A percentile compares a stretch with the other conserved stretches of the same genome.
Evolutionary conservation across 2,797 vertebrate genomes (phyloP).

Genomic region (Melanitta fusca): DNA sequence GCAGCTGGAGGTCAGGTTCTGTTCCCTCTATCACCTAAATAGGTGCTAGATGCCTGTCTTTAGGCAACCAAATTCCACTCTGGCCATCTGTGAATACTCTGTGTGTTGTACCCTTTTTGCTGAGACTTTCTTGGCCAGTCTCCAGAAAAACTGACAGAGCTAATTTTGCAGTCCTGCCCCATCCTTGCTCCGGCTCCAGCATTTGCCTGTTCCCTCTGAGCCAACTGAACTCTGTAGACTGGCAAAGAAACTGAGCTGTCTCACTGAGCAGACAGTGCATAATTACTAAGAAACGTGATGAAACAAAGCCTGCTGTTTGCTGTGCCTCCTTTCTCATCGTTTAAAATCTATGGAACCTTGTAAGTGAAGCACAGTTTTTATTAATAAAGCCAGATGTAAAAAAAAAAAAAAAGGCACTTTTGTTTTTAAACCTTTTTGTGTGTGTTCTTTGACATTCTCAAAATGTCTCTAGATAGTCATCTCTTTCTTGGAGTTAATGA

Average conservation of each 20-base stretch:
- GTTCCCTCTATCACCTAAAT: background rate
- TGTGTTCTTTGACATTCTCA: background rate
- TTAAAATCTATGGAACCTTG: background rate
- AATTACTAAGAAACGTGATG: background rate
- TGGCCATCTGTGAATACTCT: background rate
- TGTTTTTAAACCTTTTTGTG: background rate
- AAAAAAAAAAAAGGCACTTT: background rate
- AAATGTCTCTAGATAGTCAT: background rate
- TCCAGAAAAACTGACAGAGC: background rate
- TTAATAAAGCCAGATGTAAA: background rate
- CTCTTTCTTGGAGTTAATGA: background rate
- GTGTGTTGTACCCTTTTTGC: background rate
- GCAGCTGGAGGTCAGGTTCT: background rate
- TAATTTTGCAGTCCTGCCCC: background rate
- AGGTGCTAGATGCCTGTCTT: background rate
- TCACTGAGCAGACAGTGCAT: background rate
- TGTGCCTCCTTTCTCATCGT: background rate
- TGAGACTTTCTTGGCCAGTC: background rate
- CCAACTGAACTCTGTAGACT: background rate
- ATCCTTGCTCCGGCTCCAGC: background rate
- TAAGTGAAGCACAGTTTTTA: background rate
- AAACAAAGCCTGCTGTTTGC: background rate
- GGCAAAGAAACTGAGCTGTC: background rate
- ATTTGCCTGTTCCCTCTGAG: conserved; percentile 14
- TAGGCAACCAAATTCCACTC: background rate